Evolutionary conservation across 2,888 invertebrate genomes (phyloP), one percentile per base, ranked within the genome.

Genomic region (Tetropium fuscum): DNA sequence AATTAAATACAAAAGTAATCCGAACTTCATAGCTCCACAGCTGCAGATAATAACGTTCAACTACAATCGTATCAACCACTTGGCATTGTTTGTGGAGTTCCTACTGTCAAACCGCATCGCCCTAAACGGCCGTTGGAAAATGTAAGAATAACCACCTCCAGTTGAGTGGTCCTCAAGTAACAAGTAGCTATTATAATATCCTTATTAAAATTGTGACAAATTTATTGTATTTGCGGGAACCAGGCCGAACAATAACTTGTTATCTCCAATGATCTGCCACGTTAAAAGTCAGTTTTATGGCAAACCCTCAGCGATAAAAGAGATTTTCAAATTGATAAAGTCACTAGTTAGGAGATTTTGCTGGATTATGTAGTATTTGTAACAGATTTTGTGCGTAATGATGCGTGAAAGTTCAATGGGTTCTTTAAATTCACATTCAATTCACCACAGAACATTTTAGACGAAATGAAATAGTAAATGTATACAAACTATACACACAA

Each of bases 151-250:
- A 69, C 67, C 64, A 65, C 66, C 66, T 64, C 65, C 57, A 57
- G 66, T 66, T 53, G 58, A 68, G 66, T 64, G 60, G 56, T 61
- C 51, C 64, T 69, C 30, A 19, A 62, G 53, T 30, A 62, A 64
- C 68, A 67, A 70, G 71, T 74, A 66, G 69, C 69, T 69, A 70
- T 68, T 72, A 71, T 66, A 66, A 71, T 69, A 70, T 70, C 69
- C 66, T 60, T 68, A 70, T 68, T 66, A 70, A 69, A 70, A 69
- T 73, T 72, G 72, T 70, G 69, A 70, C 71, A 70, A 72, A 71
- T 70, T 70, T 71, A 69, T 70, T 73, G 69, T 69, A 69, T 74
- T 73, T 73, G 63, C 66, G 68, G 71, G 69, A 72, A 72, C 67
- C 64, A 53, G 59, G 53, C 34, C 64, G 53, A 59, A 69, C 72